phyloP scores from a whole-genome alignment of 1,140 invertebrate genomes.

The Cotesia typhae region DNA sequence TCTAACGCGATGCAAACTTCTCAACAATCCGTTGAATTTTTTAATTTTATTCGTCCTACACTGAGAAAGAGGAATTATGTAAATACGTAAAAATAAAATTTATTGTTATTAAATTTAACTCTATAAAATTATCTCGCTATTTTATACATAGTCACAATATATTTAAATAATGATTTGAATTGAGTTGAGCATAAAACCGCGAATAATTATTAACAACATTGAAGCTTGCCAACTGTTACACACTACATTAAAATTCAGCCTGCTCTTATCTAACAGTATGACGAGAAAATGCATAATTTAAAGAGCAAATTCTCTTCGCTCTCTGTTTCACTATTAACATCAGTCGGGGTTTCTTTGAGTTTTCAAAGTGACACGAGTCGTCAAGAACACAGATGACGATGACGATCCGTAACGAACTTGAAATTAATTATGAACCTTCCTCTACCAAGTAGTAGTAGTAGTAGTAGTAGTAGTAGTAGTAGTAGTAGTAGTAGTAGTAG shows the following conservation, averaged over 20 bases:
- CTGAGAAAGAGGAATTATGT: too few species aligned
- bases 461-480: constrained; percentile 1
- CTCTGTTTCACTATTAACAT: constrained; percentile 21
- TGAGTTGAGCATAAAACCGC: not conserved
- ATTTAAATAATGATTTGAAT: not conserved
- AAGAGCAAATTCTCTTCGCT: constrained; percentile 20
- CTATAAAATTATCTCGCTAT: too few species aligned
- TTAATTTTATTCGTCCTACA: too few species aligned
- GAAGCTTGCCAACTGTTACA: constrained; percentile 64
- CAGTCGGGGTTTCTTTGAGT: constrained; percentile 13
- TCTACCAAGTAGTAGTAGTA: not conserved
- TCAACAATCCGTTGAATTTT: too few species aligned
- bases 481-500: too few species aligned
- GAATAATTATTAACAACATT: constrained; percentile 47
- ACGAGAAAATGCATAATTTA: constrained; percentile 65
- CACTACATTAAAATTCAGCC: constrained; percentile 62
- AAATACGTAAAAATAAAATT: too few species aligned
- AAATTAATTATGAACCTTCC: constrained; percentile 37
- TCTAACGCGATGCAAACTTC: too few species aligned
- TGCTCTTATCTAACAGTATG: constrained; percentile 58
- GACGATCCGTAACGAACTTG: constrained; percentile 30
- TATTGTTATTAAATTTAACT: too few species aligned
- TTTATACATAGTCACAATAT: too few species aligned
- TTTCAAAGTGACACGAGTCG: constrained; percentile 18
- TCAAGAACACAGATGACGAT: constrained; percentile 25